Conservation (phyloP, 1,140 invertebrate genomes). For the Nephotettix cincticeps region DNA sequence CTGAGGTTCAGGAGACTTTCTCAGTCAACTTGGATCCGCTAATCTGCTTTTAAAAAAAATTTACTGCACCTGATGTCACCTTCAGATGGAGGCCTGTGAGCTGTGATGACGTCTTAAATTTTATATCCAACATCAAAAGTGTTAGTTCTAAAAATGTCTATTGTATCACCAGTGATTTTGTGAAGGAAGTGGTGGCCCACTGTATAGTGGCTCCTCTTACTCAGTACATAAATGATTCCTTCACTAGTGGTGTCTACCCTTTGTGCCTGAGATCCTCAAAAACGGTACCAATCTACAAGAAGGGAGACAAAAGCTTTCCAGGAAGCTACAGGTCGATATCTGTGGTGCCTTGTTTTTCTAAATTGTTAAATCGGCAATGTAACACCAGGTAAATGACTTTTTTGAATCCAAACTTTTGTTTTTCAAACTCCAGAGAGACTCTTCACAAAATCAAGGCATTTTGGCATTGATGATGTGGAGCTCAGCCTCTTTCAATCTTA, state of each 20-base stretch:
- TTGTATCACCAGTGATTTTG: too few species aligned
- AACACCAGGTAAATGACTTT: background rate
- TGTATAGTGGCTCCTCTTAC: background rate
- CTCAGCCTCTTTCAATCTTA: too few species aligned
- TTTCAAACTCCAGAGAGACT: background rate
- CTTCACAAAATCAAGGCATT: background rate
- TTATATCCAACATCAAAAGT: too few species aligned
- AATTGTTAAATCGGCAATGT: background rate
- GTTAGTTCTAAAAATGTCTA: too few species aligned
- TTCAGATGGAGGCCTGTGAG: too few species aligned
- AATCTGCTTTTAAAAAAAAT: too few species aligned
- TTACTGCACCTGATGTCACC: too few species aligned
- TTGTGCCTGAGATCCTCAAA: background rate
- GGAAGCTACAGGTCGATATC: background rate
- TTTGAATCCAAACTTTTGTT: background rate
- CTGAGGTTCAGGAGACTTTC: too few species aligned
- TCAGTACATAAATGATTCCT: background rate
- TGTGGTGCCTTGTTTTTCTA: conserved; percentile 1
- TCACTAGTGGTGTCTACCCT: background rate
- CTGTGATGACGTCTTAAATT: too few species aligned
- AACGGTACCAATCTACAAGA: background rate
- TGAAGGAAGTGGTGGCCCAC: too few species aligned
- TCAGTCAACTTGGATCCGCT: too few species aligned
- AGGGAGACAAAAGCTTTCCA: background rate
- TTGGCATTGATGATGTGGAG: background rate